Conservation (phyloP, 1,140 invertebrate species). For the Conopomorpha cramerella region DNA sequence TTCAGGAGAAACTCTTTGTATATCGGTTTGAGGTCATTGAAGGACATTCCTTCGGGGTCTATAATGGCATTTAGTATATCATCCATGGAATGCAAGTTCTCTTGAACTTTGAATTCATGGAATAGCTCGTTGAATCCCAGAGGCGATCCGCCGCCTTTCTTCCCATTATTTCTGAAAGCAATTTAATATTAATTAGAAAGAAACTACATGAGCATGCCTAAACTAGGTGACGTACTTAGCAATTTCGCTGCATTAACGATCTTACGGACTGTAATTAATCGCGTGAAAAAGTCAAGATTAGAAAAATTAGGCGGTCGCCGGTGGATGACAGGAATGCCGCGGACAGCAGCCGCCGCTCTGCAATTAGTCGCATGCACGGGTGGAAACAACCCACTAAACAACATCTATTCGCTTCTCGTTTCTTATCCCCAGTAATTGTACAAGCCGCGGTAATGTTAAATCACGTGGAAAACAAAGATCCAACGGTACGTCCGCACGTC, state of each 20-base stretch:
- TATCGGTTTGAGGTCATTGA: slow-evolving; percentile 87
- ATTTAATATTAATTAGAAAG: no score
- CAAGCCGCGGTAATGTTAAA: slow-evolving; percentile 15
- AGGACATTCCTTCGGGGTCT: slow-evolving; percentile 88
- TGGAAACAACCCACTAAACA: slow-evolving; percentile 35
- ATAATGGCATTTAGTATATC: slow-evolving; percentile 87
- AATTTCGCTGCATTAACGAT: no score
- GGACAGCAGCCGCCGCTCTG: slow-evolving; percentile 34
- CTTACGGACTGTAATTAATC: not conserved
- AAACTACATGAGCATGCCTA: no score
- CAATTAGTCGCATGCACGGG: slow-evolving; percentile 39
- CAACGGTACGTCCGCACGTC: no score
- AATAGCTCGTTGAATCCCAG: slow-evolving; percentile 83
- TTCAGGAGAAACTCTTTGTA: slow-evolving; percentile 89
- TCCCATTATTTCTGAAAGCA: slow-evolving; percentile 62
- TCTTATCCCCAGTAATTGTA: slow-evolving; percentile 17
- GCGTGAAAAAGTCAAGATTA: no score
- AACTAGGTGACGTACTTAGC: no score
- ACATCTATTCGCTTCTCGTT: slow-evolving; percentile 24
- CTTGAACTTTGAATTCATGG: slow-evolving; percentile 81
- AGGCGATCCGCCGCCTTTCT: slow-evolving; percentile 70
- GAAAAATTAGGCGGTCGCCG: no score
- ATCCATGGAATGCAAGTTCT: slow-evolving; percentile 84
- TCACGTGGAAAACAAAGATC: no score
- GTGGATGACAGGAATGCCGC: slow-evolving; percentile 34